phyloP scores from a whole-genome alignment of 2,113 vertebrate species.

The Poecile atricapillus region DNA sequence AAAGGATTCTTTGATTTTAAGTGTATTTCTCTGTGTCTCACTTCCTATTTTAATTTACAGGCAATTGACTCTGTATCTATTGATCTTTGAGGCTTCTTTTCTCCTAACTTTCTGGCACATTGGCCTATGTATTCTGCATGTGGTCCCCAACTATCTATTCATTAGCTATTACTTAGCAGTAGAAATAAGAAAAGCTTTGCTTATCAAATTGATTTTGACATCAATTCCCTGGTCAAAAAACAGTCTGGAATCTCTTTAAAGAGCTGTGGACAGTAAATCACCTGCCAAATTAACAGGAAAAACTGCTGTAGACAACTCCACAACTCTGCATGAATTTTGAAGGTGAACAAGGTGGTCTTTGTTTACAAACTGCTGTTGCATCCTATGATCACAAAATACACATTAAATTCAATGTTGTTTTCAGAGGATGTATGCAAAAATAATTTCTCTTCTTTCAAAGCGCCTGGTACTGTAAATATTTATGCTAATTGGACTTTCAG shows the following conservation, averaged over 20 bases:
- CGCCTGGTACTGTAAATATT: not conserved
- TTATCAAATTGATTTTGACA: conserved; percentile 24
- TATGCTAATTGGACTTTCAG: not conserved
- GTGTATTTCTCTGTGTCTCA: not conserved
- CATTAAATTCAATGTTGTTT: not conserved
- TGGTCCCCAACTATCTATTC: not conserved
- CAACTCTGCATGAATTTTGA: not conserved
- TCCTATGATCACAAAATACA: not conserved
- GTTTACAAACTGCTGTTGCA: not conserved
- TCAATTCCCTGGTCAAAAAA: not conserved
- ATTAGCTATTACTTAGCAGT: not conserved
- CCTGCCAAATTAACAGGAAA: not conserved
- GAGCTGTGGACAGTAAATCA: not conserved
- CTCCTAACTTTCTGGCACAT: not conserved
- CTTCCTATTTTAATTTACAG: not conserved
- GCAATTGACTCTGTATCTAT: not conserved
- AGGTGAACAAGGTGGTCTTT: not conserved
- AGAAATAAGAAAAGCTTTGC: not conserved
- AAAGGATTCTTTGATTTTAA: not conserved
- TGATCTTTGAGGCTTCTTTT: not conserved
- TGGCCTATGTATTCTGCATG: not conserved
- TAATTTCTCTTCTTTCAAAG: not conserved
- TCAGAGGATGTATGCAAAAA: not conserved
- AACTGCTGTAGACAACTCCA: not conserved
- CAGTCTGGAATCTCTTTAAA: not conserved